Evolutionary conservation across 2,888 invertebrate genomes (phyloP).

Genomic region (Shargacucullia verbasci): DNA sequence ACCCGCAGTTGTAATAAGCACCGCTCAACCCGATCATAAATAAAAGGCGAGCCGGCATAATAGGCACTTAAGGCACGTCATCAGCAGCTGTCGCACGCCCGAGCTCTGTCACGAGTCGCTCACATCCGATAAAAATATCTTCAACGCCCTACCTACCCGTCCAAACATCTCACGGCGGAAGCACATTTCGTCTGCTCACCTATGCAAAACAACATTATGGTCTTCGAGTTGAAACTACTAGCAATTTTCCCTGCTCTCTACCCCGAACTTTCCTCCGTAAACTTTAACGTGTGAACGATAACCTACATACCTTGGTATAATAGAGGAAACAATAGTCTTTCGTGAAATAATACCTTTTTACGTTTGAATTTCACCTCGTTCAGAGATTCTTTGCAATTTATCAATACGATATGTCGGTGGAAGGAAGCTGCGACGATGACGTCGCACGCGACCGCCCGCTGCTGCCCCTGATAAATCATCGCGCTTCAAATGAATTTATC

Average conservation of each 20-base stretch:
- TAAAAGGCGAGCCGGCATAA: conserved; percentile 80
- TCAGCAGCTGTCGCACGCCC: conserved; percentile 77
- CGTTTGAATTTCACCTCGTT: conserved; percentile 73
- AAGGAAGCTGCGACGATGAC: conserved; percentile 75
- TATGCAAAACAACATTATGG: conserved; percentile 65
- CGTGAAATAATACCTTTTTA: conserved; percentile 56
- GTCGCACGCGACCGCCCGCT: conserved; percentile 69
- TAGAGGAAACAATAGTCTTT: conserved; percentile 53
- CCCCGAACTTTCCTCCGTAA: conserved; percentile 59
- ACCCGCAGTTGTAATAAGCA: conserved; percentile 81
- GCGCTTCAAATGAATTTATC: conserved; percentile 78
- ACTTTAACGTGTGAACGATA: conserved; percentile 52
- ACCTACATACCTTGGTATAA: conserved; percentile 15
- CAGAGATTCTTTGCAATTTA: conserved; percentile 79
- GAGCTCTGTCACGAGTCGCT: conserved; percentile 69
- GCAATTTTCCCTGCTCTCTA: conserved; percentile 41
- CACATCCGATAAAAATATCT: conserved; percentile 73
- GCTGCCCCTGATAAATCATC: conserved; percentile 78
- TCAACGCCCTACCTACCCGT: conserved; percentile 50
- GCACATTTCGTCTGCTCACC: conserved; percentile 49
- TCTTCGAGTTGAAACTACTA: conserved; percentile 49
- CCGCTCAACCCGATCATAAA: conserved; percentile 84
- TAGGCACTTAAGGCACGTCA: conserved; percentile 79
- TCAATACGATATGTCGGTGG: conserved; percentile 77
- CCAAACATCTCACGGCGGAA: conserved; percentile 37